These are phyloP conservation scores for Neuroterus valhalla DNA, from an alignment of 1,140 invertebrate species.

Conservation along the genomic window DNA sequence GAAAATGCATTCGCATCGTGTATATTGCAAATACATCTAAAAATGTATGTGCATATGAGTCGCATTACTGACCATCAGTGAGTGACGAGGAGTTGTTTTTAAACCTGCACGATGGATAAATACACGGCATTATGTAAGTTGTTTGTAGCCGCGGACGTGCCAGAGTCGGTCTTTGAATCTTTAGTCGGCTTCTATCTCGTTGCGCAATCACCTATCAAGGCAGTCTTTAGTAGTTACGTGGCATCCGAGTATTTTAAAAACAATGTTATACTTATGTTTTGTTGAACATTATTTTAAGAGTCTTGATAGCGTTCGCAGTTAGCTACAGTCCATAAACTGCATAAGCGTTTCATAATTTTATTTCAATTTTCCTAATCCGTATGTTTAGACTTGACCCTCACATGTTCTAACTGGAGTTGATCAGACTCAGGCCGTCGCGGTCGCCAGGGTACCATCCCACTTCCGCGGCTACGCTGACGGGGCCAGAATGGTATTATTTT, in stretches of 20 bases:
- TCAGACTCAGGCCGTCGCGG: too few species aligned
- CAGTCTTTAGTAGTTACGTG: conserved; percentile 22
- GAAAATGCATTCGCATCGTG: conserved; percentile 1
- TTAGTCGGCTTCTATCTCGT: conserved; percentile 34
- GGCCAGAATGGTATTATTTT: too few species aligned
- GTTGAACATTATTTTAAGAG: background rate
- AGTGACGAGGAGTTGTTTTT: conserved; percentile 33
- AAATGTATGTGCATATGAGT: background rate
- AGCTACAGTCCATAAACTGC: too few species aligned
- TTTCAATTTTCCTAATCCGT: too few species aligned
- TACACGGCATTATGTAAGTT: conserved; percentile 63
- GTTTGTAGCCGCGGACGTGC: conserved; percentile 50
- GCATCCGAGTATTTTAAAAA: conserved; percentile 11
- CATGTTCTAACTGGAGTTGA: too few species aligned
- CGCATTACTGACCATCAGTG: too few species aligned
- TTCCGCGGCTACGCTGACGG: too few species aligned
- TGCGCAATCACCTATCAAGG: conserved; percentile 42
- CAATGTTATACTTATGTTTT: background rate
- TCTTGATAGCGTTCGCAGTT: too few species aligned
- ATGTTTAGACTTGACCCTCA: too few species aligned
- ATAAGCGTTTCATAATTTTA: too few species aligned
- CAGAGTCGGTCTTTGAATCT: conserved; percentile 33
- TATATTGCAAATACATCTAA: background rate
- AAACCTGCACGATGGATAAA: conserved; percentile 56
- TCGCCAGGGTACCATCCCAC: too few species aligned